Conservation (phyloP, 64 coral and sea anemone species). For the Dendronephthya gigantea region DNA sequence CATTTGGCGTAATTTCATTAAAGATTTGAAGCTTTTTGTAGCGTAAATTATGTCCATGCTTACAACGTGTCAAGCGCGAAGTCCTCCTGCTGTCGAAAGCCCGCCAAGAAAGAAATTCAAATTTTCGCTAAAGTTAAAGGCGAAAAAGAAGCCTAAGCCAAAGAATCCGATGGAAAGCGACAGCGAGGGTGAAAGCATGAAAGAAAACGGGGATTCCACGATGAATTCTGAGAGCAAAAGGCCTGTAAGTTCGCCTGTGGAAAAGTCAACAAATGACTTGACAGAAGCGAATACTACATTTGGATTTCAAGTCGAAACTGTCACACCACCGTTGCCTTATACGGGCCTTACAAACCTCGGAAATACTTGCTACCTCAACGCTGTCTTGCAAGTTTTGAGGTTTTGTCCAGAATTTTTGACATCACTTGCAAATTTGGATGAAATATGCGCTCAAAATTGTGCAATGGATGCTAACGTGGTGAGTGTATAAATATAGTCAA, state of each 20-base stretch:
- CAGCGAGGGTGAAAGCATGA: neutral
- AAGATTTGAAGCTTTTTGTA: neutral
- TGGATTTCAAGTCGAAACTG: constrained; percentile 17
- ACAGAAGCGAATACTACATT: constrained; percentile 11
- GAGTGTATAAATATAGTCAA: no score
- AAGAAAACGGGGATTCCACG: neutral
- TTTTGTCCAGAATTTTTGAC: constrained; percentile 63
- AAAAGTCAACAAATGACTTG: neutral
- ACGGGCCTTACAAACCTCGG: constrained; percentile 59
- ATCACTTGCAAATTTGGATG: constrained; percentile 36
- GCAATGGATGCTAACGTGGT: neutral
- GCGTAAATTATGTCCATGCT: neutral
- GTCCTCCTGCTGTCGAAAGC: constrained; percentile 41
- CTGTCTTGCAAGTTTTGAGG: constrained; percentile 79
- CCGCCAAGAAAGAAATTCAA: constrained; percentile 72
- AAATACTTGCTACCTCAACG: constrained; percentile 94
- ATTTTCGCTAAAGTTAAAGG: constrained; percentile 64
- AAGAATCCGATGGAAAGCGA: neutral
- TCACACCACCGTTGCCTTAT: constrained; percentile 38
- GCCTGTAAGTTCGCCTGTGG: no score
- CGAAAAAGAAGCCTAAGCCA: constrained; percentile 15
- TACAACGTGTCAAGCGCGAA: neutral
- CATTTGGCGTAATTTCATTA: neutral
- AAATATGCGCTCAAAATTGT: constrained; percentile 1
- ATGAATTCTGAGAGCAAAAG: neutral